Percentiles rank a stretch among this genome's conserved stretches.
These are phyloP conservation scores for Tetragnatha versicolor DNA, from an alignment of 1,140 invertebrate genomes.

Conservation along the genomic window DNA sequence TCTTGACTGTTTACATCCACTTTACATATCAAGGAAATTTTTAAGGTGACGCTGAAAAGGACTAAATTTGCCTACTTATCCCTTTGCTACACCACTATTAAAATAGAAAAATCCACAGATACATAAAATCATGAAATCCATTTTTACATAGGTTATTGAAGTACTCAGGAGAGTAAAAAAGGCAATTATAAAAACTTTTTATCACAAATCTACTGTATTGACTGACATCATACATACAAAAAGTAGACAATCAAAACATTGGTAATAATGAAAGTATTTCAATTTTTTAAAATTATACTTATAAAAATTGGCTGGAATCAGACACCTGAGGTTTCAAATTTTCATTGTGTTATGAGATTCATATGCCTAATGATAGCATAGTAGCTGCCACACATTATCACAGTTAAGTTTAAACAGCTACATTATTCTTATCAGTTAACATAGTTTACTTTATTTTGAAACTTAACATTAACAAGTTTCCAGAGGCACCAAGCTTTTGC, in stretches of 20 bases:
- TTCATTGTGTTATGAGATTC: background rate
- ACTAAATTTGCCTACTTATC: background rate
- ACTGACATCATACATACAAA: slow-evolving; percentile 25
- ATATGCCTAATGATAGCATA: slow-evolving; percentile 18
- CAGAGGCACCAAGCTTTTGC: slow-evolving; percentile 28
- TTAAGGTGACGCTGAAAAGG: background rate
- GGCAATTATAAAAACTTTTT: slow-evolving; percentile 26
- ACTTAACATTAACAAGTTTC: slow-evolving; percentile 43
- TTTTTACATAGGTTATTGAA: slow-evolving; percentile 17
- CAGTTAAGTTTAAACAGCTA: slow-evolving; percentile 49
- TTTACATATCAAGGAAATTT: background rate
- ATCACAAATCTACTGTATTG: slow-evolving; percentile 24
- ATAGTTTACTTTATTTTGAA: slow-evolving; percentile 17
- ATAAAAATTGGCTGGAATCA: slow-evolving; percentile 52
- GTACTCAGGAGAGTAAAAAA: background rate
- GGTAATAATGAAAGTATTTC: slow-evolving; percentile 10
- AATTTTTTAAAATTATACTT: slow-evolving; percentile 38
- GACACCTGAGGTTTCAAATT: slow-evolving; percentile 45
- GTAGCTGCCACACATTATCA: slow-evolving; percentile 50
- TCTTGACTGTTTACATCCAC: slow-evolving; percentile 16
- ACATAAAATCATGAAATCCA: slow-evolving; percentile 9
- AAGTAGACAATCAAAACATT: slow-evolving; percentile 4
- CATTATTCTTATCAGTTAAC: slow-evolving; percentile 23
- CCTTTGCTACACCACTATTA: slow-evolving; percentile 12
- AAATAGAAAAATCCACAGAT: background rate